phyloP scores from a whole-genome alignment of 2,113 vertebrate genomes.

The Noturus placidus region DNA sequence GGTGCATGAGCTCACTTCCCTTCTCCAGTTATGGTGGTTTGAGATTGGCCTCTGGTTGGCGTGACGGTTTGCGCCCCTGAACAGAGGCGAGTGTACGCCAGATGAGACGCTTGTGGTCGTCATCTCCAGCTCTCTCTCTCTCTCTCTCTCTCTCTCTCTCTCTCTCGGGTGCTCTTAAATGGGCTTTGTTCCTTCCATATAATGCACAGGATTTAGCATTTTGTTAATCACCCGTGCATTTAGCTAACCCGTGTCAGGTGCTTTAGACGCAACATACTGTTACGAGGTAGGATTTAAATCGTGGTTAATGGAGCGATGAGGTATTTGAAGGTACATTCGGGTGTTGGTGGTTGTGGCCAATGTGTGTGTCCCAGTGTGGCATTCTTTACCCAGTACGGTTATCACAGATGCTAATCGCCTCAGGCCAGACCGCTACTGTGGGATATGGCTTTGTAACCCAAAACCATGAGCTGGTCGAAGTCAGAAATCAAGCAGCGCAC shows the following conservation, averaged over 20 bases:
- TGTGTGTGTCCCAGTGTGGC: slow-evolving; percentile 46
- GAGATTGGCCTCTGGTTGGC: slow-evolving; percentile 66
- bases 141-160: slow-evolving; percentile 25
- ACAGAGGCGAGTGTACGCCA: slow-evolving; percentile 64
- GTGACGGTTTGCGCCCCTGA: slow-evolving; percentile 71
- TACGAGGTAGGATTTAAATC: background rate
- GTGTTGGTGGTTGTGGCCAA: slow-evolving; percentile 38
- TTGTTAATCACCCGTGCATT: background rate
- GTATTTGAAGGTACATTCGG: background rate
- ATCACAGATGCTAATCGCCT: slow-evolving; percentile 40
- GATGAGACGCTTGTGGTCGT: slow-evolving; percentile 41
- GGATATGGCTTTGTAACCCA: slow-evolving; percentile 48
- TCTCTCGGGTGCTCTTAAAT: background rate
- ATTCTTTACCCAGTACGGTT: slow-evolving; percentile 50
- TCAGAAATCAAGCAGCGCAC: slow-evolving; percentile 16
- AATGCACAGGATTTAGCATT: slow-evolving; percentile 10
- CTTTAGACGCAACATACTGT: background rate
- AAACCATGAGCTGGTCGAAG: slow-evolving; percentile 45
- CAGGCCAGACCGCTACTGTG: slow-evolving; percentile 41
- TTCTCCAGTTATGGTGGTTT: slow-evolving; percentile 73
- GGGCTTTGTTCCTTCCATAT: background rate
- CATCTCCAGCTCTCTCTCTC: slow-evolving; percentile 29
- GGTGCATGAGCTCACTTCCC: slow-evolving; percentile 78
- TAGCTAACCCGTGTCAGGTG: background rate
- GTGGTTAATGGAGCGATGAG: slow-evolving; percentile 27